Evolutionary conservation across 2,113 vertebrate species (phyloP).

Genomic region (Tychaedon coryphoeus): DNA sequence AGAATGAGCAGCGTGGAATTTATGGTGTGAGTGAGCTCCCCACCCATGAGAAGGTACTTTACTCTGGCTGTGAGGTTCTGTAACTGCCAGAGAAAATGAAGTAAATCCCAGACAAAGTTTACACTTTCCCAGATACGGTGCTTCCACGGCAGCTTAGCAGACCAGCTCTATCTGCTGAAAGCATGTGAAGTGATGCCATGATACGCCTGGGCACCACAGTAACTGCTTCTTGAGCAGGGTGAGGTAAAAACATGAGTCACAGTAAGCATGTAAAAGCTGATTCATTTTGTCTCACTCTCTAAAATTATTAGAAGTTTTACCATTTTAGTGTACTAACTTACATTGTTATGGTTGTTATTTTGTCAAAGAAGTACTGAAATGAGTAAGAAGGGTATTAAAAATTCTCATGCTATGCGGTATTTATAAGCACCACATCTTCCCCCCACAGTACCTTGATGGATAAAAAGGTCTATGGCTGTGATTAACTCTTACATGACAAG

Average conservation of each 20-base stretch:
- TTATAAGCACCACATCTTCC: neutral
- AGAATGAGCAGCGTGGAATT: neutral
- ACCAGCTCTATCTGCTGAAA: neutral
- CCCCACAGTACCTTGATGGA: accelerated
- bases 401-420: neutral
- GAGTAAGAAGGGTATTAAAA: neutral
- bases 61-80: neutral
- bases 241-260: neutral
- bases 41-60: neutral
- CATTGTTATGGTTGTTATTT: neutral
- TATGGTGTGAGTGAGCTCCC: neutral
- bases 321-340: neutral
- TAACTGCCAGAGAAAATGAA: neutral
- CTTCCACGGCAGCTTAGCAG: neutral
- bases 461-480: neutral
- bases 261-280: neutral
- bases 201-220: neutral
- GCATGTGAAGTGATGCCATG: neutral
- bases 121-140: accelerated
- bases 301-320: neutral
- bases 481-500: neutral
- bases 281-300: neutral
- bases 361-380: neutral
- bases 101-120: neutral
- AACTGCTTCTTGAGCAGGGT: neutral